Conservation (phyloP, 2,113 vertebrate species). For the Phoxinus phoxinus region DNA sequence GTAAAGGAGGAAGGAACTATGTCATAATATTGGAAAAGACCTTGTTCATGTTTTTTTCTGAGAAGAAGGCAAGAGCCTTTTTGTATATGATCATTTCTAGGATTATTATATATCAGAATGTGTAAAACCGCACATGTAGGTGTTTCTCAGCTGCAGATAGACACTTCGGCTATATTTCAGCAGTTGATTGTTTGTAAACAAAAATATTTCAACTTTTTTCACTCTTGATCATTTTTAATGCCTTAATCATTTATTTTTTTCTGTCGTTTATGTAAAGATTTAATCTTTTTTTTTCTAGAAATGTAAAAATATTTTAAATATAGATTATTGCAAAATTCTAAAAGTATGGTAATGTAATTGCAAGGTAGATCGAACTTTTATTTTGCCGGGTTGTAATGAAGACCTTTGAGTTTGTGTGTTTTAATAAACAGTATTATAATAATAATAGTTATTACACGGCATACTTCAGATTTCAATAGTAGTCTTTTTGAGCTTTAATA, state of each 20-base stretch:
- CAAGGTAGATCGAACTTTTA: too few relatives aligned
- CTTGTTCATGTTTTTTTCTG: not conserved
- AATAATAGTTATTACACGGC: too few relatives aligned
- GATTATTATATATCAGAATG: not conserved
- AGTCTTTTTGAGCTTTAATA: too few relatives aligned
- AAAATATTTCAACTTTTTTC: not conserved
- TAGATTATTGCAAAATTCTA: not conserved
- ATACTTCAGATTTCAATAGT: too few relatives aligned
- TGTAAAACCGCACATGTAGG: not conserved
- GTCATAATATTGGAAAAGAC: not conserved
- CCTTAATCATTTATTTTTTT: not conserved
- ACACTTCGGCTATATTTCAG: not conserved
- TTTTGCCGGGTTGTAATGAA: too few relatives aligned
- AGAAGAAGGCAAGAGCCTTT: not conserved
- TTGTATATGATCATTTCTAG: not conserved
- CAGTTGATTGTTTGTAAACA: not conserved
- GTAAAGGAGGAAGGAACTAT: not conserved
- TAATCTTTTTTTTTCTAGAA: not conserved
- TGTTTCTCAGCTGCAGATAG: not conserved
- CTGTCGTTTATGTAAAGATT: too few relatives aligned
- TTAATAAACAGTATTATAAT: too few relatives aligned
- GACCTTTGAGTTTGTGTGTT: too few relatives aligned
- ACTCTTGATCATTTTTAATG: not conserved
- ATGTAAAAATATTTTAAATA: not conserved
- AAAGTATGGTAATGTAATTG: too few relatives aligned